Conservation (phyloP, 2,113 vertebrate species). For the Ptychochromis oligacanthus region DNA sequence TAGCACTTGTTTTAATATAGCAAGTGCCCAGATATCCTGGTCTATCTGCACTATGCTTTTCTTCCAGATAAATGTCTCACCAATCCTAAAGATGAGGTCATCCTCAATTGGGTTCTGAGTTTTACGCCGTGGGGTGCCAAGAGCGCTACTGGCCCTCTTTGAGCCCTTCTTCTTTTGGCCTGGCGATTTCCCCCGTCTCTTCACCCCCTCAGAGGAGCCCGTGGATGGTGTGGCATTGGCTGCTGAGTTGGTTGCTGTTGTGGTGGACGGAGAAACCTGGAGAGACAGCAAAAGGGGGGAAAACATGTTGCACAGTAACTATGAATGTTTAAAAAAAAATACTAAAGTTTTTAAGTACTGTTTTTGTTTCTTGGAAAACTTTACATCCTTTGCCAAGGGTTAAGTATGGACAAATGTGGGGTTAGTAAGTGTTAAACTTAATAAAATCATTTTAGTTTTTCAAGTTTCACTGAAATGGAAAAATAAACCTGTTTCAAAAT, state of each 20-base stretch:
- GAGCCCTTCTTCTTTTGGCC: conserved; percentile 95
- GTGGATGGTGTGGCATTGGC: conserved; percentile 79
- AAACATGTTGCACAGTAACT: not conserved
- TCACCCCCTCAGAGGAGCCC: conserved; percentile 89
- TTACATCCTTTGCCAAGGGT: not conserved
- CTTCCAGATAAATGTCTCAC: conserved; percentile 70
- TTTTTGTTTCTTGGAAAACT: not conserved
- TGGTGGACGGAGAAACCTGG: conserved; percentile 77
- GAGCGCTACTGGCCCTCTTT: conserved; percentile 93
- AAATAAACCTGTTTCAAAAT: not conserved
- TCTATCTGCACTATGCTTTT: rapidly evolving
- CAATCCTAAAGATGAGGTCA: conserved; percentile 94
- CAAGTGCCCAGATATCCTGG: not conserved
- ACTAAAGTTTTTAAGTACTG: not conserved
- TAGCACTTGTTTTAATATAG: not conserved
- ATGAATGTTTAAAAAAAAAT: too few species aligned
- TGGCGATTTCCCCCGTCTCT: conserved; percentile 94
- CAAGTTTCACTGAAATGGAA: not conserved
- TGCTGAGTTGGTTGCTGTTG: conserved; percentile 75
- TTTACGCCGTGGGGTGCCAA: conserved; percentile 93
- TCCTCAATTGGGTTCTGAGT: conserved; percentile 96
- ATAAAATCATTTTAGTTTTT: rapidly evolving
- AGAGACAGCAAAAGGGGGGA: not conserved
- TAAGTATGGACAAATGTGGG: not conserved
- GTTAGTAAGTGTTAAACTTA: not conserved